A percentile compares a stretch with the other conserved stretches of the same genome.
Evolutionary conservation across 1,140 invertebrate genomes (phyloP).

Genomic region (Oryzaephilus surinamensis): DNA sequence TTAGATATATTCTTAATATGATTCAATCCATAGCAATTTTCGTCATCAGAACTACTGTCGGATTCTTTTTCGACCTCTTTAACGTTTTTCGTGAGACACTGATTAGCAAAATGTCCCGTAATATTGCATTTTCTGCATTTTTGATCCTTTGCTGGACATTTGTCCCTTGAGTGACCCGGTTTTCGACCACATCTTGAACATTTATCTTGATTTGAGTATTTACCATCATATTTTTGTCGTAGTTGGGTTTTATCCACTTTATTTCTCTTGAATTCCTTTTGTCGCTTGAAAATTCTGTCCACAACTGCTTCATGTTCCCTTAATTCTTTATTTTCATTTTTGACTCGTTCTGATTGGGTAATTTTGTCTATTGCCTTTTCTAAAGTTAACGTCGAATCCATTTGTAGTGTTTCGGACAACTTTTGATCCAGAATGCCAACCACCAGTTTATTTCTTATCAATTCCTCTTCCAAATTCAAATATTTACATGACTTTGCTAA

Average conservation of each 20-base stretch:
- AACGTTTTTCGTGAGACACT: background rate
- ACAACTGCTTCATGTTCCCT: background rate
- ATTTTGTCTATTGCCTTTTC: constrained; percentile 7
- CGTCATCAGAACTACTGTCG: no score
- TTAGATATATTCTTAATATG: no score
- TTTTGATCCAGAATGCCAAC: constrained; percentile 25
- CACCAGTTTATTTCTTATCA: constrained; percentile 31
- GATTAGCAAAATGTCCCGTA: constrained; percentile 1
- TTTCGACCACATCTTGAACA: constrained; percentile 3
- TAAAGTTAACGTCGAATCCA: constrained; percentile 6
- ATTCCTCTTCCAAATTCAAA: constrained; percentile 22
- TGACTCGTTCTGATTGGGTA: constrained; percentile 2
- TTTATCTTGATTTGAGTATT: background rate
- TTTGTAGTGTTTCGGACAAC: constrained; percentile 5
- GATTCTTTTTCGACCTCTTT: no score
- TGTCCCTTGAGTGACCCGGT: background rate
- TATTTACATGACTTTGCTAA: constrained; percentile 23
- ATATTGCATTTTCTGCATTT: constrained; percentile 7
- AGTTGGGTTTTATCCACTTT: background rate
- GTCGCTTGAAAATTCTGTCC: background rate
- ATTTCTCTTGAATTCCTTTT: background rate
- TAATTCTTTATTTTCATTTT: constrained; percentile 7
- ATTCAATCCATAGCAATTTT: no score
- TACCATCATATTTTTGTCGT: no score
- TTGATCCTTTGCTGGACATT: constrained; percentile 3